Evolutionary conservation across 2,113 vertebrate genomes (phyloP).

Genomic region (Lophura nycthemera): DNA sequence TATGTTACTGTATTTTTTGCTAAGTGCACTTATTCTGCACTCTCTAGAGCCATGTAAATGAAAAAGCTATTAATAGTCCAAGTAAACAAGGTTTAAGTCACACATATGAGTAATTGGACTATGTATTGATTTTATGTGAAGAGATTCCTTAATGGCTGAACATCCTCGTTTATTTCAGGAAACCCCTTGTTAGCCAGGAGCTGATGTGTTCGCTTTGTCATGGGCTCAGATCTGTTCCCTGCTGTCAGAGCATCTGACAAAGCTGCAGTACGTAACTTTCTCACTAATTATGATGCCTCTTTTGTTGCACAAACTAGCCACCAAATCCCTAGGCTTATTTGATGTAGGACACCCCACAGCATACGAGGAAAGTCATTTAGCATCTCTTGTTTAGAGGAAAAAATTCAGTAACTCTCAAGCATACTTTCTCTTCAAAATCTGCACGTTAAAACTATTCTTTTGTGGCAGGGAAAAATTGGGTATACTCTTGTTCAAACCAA

Average conservation of each 20-base stretch:
- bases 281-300: background rate
- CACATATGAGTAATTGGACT: background rate
- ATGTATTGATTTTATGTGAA: background rate
- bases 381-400: background rate
- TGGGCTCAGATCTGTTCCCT: background rate
- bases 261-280: background rate
- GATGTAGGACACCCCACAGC: background rate
- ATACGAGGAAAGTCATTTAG: background rate
- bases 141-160: background rate
- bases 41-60: background rate
- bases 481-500: background rate
- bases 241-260: background rate
- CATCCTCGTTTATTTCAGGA: background rate
- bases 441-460: background rate
- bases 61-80: background rate
- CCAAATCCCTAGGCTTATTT: background rate
- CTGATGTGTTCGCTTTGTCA: background rate
- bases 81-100: background rate
- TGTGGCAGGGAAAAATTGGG: background rate
- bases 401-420: background rate
- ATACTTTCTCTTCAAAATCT: background rate
- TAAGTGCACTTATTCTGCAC: background rate
- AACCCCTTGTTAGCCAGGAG: background rate
- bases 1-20: background rate
- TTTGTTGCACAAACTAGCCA: background rate